phyloP scores from a whole-genome alignment of 2,888 invertebrate species.

The Tenodera sinensis region DNA sequence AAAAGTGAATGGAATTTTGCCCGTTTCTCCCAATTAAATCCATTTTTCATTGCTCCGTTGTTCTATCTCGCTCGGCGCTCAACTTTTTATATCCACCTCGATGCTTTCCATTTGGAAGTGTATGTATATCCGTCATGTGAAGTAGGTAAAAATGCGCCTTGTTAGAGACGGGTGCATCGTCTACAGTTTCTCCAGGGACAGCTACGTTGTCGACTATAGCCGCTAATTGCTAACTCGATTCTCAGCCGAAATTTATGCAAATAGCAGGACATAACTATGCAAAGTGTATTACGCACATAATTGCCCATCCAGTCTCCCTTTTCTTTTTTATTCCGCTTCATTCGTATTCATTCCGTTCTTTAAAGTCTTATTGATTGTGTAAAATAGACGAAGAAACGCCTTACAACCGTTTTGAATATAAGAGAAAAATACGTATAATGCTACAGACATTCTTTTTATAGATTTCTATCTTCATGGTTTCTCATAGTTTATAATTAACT shows the following conservation, averaged over 20 bases:
- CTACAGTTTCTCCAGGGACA: slow-evolving; percentile 5
- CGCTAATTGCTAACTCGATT: slow-evolving; percentile 21
- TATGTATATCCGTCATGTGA: background rate
- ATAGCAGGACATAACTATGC: slow-evolving; percentile 27
- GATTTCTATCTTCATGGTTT: too few relatives aligned
- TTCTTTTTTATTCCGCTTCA: background rate
- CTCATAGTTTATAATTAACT: too few relatives aligned
- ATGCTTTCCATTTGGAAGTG: background rate
- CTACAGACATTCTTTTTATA: too few relatives aligned
- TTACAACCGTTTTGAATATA: background rate
- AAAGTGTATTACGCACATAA: slow-evolving; percentile 27
- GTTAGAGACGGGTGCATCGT: background rate
- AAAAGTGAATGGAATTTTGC: background rate
- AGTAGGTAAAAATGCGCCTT: background rate
- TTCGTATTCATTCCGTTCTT: background rate
- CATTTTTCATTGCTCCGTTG: background rate
- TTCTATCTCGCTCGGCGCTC: background rate
- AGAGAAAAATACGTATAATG: too few relatives aligned
- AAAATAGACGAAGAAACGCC: background rate
- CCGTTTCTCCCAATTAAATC: background rate
- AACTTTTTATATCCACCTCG: background rate
- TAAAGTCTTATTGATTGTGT: background rate
- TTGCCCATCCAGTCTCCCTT: slow-evolving; percentile 20
- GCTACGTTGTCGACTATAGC: slow-evolving; percentile 4
- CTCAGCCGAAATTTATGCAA: slow-evolving; percentile 24